These are phyloP conservation scores for Eira barbara DNA, from an alignment of 2,113 vertebrate genomes.

Conservation along the genomic window DNA sequence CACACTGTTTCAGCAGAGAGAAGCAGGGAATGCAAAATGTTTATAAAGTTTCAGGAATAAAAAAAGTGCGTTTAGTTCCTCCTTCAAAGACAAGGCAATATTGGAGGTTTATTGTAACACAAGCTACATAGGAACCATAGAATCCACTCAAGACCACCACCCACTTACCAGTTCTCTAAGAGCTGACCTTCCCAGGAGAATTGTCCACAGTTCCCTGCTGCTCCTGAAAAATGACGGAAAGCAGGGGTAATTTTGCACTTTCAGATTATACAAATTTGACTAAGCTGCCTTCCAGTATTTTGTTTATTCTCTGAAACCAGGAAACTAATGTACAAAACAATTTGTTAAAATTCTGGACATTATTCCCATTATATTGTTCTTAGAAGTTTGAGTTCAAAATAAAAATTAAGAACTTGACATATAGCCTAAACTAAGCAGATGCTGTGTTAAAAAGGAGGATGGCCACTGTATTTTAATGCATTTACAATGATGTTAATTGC, in stretches of 20 bases:
- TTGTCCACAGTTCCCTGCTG: slow-evolving; percentile 96
- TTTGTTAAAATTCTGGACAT: background rate
- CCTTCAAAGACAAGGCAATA: background rate
- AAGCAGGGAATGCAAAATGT: background rate
- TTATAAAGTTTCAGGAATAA: background rate
- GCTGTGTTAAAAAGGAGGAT: background rate
- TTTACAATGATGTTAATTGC: background rate
- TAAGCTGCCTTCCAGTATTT: background rate
- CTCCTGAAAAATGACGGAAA: slow-evolving; percentile 85
- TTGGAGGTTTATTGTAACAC: background rate
- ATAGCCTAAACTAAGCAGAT: background rate
- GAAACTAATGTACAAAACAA: background rate
- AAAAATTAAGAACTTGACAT: background rate
- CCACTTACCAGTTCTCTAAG: slow-evolving; percentile 95
- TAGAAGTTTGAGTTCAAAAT: background rate
- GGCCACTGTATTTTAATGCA: background rate
- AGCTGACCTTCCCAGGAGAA: slow-evolving; percentile 94
- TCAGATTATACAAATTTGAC: background rate
- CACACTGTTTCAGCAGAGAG: background rate
- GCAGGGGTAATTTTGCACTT: slow-evolving; percentile 1
- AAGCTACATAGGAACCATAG: background rate
- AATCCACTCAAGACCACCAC: background rate
- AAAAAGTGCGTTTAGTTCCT: background rate
- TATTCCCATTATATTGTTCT: background rate
- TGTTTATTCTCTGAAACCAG: background rate